Evolutionary conservation across 1,140 invertebrate species (phyloP).

Genomic region (Leptopilina clavipes): DNA sequence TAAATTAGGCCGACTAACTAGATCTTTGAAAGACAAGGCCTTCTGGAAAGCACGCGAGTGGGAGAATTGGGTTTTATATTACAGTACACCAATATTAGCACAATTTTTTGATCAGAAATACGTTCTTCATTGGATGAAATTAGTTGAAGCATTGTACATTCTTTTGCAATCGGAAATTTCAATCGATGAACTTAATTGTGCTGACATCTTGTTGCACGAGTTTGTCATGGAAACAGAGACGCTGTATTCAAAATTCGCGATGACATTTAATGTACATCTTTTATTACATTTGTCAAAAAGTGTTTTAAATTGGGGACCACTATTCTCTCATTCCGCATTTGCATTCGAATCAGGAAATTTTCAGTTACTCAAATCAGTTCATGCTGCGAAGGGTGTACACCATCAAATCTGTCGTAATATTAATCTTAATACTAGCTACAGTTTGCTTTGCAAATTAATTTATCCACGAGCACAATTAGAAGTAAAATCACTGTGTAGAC

Average conservation of each 20-base stretch:
- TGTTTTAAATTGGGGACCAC: constrained; percentile 37
- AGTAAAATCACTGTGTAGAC: not conserved
- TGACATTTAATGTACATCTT: constrained; percentile 27
- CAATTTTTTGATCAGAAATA: constrained; percentile 1
- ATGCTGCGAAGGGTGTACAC: constrained; percentile 37
- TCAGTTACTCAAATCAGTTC: constrained; percentile 16
- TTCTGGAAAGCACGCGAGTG: constrained; percentile 41
- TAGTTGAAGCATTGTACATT: constrained; percentile 36
- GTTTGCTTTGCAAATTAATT: not conserved
- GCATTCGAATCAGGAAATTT: too few relatives aligned
- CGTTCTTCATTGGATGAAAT: not conserved
- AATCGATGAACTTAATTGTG: not conserved
- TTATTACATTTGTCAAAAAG: constrained; percentile 25
- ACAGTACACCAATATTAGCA: not conserved
- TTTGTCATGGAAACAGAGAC: constrained; percentile 8
- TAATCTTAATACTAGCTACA: not conserved
- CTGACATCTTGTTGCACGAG: not conserved
- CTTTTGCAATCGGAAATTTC: constrained; percentile 9
- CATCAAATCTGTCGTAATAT: not conserved
- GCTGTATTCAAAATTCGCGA: constrained; percentile 6
- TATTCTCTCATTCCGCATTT: too few relatives aligned
- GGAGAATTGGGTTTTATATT: constrained; percentile 39
- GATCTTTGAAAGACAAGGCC: constrained; percentile 38
- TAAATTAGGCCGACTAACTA: constrained; percentile 37
- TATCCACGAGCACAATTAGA: not conserved